Evolutionary conservation across 2,888 invertebrate genomes (phyloP), one percentile per base, ranked within the genome.

Genomic region (Agrotis segetum): DNA sequence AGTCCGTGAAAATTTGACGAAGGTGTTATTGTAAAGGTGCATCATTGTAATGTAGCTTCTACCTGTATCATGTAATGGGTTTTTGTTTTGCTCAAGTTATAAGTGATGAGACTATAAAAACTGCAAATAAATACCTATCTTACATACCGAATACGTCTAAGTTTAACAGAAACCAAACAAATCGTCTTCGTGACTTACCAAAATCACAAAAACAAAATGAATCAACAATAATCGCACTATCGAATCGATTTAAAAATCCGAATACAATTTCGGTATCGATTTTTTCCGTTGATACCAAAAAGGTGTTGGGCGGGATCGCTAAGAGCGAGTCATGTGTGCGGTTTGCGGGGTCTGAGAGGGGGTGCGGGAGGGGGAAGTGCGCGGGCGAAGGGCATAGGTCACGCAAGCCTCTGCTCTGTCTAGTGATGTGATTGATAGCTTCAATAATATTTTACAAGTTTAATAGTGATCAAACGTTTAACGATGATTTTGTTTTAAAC

Each of bases 331-430:
- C 86, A 85, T 85, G 92, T 88, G 90, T 91, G 92, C 84, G 84
- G 88, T 79, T 85, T 76, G 77, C 75, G 85, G 77, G 83, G 76
- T 19, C 34, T 5, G 61, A 44, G 52, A 52, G n/a, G 58, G 73
- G 79, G 9, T 52, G 67, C 14, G 81, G 79, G 83, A 87, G 78
- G 79, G 81, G 81, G 71, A 71, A 85, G 79, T 88, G 90, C 88
- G 88, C 88, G 89, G 87, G 88, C 88, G 89, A 88, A 92, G 95
- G 94, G 91, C 95, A 95, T 89, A 95, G 95, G 95, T 95, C 95
- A 95, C 92, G 92, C 91, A 88, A 91, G 91, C 86, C 79, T 73
- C 88, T 82, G 85, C 77, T 82, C 75, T 62, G 74, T 78, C 77
- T 85, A 85, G 85, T 86, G 85, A 81, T 81, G 85, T 71, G 85